Conservation (phyloP, 2,113 vertebrate genomes). For the Carettochelys insculpta region DNA sequence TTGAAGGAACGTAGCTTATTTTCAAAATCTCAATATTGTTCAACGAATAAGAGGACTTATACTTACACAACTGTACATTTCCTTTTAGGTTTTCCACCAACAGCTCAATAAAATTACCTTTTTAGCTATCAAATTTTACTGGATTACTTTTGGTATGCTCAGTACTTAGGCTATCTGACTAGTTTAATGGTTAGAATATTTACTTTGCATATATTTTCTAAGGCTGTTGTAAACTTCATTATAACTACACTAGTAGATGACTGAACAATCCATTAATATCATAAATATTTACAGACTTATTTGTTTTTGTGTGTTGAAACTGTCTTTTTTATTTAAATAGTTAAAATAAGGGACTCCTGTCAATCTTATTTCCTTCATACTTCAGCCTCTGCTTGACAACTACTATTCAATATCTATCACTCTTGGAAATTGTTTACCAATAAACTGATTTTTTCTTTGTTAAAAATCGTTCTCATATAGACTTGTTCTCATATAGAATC, state of each 20-base stretch:
- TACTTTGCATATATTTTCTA: not conserved
- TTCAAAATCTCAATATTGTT: not conserved
- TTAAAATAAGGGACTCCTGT: fast-evolving
- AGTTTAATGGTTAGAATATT: not conserved
- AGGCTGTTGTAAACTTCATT: not conserved
- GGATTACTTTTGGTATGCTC: too few relatives aligned
- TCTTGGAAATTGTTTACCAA: not conserved
- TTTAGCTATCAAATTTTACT: not conserved
- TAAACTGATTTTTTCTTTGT: not conserved
- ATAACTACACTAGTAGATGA: not conserved
- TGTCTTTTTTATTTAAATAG: not conserved
- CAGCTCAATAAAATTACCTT: not conserved
- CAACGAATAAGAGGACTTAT: too few relatives aligned
- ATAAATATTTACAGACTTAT: not conserved
- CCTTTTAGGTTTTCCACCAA: not conserved
- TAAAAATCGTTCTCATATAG: not conserved
- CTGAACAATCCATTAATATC: not conserved
- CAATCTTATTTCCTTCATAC: not conserved
- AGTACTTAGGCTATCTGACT: not conserved
- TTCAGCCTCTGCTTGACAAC: not conserved
- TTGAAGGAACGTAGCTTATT: not conserved
- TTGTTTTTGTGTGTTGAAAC: fast-evolving
- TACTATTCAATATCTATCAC: not conserved
- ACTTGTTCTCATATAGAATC: too few relatives aligned
- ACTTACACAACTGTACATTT: not conserved